Evolutionary conservation across 2,113 vertebrate genomes (phyloP).

Genomic region (Tychaedon coryphoeus): DNA sequence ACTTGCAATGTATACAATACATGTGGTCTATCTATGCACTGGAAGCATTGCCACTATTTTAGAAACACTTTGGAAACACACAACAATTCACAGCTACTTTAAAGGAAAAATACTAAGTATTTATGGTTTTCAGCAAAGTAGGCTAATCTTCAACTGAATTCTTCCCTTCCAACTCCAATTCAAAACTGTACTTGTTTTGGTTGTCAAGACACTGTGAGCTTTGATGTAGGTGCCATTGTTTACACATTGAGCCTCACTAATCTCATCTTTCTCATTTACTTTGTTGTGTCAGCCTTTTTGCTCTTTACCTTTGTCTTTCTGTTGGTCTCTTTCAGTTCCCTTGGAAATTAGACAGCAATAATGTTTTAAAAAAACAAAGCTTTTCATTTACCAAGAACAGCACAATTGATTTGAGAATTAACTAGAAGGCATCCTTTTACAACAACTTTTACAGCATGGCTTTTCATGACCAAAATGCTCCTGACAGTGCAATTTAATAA

Average conservation of each 20-base stretch:
- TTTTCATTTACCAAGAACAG: neutral
- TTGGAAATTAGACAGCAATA: neutral
- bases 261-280: neutral
- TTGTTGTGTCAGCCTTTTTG: neutral
- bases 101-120: neutral
- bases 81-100: neutral
- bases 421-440: neutral
- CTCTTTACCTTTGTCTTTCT: neutral
- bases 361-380: neutral
- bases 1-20: neutral
- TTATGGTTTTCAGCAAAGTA: neutral
- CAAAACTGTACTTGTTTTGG: neutral
- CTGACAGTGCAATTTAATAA: neutral
- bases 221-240: neutral
- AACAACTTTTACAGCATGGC: neutral
- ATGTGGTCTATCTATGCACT: rapidly evolving
- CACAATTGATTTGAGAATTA: neutral
- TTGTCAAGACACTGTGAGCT: neutral
- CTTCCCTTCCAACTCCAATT: neutral
- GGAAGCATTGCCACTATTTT: neutral
- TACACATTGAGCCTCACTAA: neutral
- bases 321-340: neutral
- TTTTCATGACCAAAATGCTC: neutral
- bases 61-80: neutral
- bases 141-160: neutral